A percentile compares a stretch with the other conserved stretches of the same genome.
These are phyloP conservation scores for Rissa tridactyla DNA, from an alignment of 2,113 vertebrate species.

Conservation along the genomic window DNA sequence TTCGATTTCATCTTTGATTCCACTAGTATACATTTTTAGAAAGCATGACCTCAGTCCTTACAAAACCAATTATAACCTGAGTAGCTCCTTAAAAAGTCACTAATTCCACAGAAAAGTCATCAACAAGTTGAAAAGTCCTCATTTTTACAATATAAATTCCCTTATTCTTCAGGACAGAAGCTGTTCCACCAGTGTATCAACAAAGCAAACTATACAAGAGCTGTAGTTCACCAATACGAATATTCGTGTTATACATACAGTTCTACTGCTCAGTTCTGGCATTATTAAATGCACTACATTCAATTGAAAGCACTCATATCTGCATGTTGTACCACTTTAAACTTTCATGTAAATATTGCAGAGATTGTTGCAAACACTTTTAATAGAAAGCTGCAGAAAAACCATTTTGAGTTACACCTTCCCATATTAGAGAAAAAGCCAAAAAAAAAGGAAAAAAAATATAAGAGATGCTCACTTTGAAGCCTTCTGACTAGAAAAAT, in stretches of 20 bases:
- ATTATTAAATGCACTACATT: not conserved
- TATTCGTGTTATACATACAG: not conserved
- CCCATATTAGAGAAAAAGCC: not conserved
- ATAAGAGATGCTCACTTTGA: not conserved
- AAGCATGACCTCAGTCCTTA: not conserved
- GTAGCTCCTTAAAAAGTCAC: not conserved
- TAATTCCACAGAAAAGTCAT: not conserved
- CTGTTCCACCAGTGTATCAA: not conserved
- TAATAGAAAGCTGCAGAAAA: not conserved
- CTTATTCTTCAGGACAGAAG: not conserved
- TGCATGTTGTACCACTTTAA: not conserved
- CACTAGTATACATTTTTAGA: not conserved
- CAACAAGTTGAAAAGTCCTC: not conserved
- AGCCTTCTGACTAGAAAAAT: not conserved
- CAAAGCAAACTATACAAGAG: not conserved
- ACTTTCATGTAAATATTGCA: not conserved
- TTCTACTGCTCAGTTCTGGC: not conserved
- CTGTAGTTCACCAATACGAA: not conserved
- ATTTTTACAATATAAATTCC: not conserved
- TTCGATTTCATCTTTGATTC: not conserved
- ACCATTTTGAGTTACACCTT: not conserved
- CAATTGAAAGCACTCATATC: not conserved
- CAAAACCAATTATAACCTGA: not conserved
- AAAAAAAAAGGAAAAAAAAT: not conserved
- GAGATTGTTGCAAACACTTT: not conserved